Evolutionary conservation across 2,113 vertebrate species (phyloP).

Genomic region (Gorilla gorilla): DNA sequence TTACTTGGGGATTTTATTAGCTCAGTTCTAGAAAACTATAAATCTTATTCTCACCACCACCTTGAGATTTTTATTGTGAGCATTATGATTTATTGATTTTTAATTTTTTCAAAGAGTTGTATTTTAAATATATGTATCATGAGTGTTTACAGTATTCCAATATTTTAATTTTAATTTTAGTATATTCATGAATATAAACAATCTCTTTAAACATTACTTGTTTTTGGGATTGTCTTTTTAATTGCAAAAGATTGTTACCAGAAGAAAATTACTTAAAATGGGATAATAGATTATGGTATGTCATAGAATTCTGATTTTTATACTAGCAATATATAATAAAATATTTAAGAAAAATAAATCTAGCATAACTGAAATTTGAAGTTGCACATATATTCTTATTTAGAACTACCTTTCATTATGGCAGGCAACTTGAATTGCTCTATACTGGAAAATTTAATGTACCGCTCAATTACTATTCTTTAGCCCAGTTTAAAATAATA

Average conservation of each 20-base stretch:
- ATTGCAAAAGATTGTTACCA: constrained; percentile 51
- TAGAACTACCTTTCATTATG: constrained; percentile 77
- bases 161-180: constrained; percentile 38
- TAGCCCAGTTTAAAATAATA: constrained; percentile 86
- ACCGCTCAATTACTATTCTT: constrained; percentile 87
- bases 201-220: neutral
- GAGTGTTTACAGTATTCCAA: constrained; percentile 1
- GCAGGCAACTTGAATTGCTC: constrained; percentile 81
- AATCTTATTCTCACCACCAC: neutral
- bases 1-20: constrained; percentile 51
- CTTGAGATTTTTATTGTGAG: constrained; percentile 25
- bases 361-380: constrained; percentile 80
- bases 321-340: constrained; percentile 75
- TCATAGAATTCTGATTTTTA: constrained; percentile 76
- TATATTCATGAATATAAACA: constrained; percentile 26
- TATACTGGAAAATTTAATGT: constrained; percentile 84
- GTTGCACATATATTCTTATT: constrained; percentile 83
- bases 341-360: constrained; percentile 83
- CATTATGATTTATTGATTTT: constrained; percentile 41
- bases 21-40: neutral
- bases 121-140: constrained; percentile 26
- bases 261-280: constrained; percentile 45
- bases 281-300: constrained; percentile 54
- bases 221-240: constrained; percentile 52
- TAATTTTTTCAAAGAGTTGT: constrained; percentile 45